Conservation (phyloP, 2,888 invertebrate genomes). For the Ormyrus nitidulus region DNA sequence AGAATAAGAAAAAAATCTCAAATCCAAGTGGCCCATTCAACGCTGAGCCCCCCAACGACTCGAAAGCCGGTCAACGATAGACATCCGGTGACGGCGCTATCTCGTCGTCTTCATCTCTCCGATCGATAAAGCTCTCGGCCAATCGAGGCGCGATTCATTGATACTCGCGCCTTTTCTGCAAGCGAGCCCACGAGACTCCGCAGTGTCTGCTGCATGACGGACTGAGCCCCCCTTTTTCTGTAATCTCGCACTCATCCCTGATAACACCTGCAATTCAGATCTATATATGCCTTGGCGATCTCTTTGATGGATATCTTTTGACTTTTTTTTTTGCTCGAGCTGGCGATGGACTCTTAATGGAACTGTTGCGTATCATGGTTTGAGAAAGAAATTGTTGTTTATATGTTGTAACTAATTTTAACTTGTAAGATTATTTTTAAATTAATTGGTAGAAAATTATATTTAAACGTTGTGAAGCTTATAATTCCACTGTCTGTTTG, state of each 20-base stretch:
- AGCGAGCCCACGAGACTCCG: conserved; percentile 26
- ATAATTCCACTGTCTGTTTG: too few relatives aligned
- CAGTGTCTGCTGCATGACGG: conserved; percentile 28
- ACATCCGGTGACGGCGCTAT: neutral
- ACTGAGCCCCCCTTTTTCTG: neutral
- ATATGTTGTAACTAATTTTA: too few relatives aligned
- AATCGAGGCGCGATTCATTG: neutral
- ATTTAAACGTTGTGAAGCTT: too few relatives aligned
- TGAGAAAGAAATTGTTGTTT: too few relatives aligned
- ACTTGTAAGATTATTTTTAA: too few relatives aligned
- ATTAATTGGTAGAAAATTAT: too few relatives aligned
- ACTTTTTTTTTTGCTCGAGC: too few relatives aligned
- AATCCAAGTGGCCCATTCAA: neutral
- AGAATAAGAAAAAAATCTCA: neutral
- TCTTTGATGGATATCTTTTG: too few relatives aligned
- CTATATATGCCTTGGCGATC: neutral
- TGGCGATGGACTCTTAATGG: too few relatives aligned
- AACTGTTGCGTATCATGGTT: too few relatives aligned
- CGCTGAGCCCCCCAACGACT: conserved; percentile 8
- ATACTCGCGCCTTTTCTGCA: neutral
- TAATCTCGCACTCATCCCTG: neutral
- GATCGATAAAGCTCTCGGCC: neutral
- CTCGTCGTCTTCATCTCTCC: neutral
- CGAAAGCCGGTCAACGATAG: neutral
- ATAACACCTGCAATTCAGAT: too few relatives aligned